Base-by-base conservation (phyloP, 2,888 invertebrate species). In the Dicyrtomina minuta region DNA sequence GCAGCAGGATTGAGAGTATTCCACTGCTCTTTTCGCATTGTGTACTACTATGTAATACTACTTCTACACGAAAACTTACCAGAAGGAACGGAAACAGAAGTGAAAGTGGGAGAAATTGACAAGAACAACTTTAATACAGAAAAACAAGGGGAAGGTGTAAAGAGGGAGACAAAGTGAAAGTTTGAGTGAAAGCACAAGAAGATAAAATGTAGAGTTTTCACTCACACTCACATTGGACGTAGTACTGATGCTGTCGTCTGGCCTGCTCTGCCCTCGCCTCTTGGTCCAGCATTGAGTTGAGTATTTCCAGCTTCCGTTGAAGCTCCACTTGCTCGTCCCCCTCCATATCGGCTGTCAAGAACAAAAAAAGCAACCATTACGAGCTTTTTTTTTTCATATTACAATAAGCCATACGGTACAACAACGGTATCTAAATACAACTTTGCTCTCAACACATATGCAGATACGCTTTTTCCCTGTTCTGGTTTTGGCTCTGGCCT, bases 211-310 rank as follows among this genome's bases (percentile, higher is more conserved):
- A 22, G 58, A 62, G 58, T 72, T 69, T 66, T 72, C 66, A 76
- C 75, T 75, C 73, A 76, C 74, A 88, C 90, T 88, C 83, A 91
- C 91, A 91, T 83, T 91, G 90, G 79, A 89, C 89, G 81, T 83
- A 84, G 83, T 90, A 91, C 82, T 90, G 89, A 85, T 90, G 88
- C 82, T 90, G 90, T 78, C 90, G 85, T 70, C 90, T 85, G 68
- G 89, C 89, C 81, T 91, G 90, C 81, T 90, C 90, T 68, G 88
- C 88, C 74, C 90, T 84, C 60, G 86, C 85, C 83, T 93, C 94
- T 80, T 93, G 91, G 83, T 93, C 93, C 86, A 94, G 89, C 80
- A 92, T 90, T 80, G 89, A 91, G 85, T 95, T 95, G 81, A 95
- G 87, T 83, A 92, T 87, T 83, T 93, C 93, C 80, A 95, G 84